Percentiles rank a stretch among this genome's conserved stretches.
Conservation (phyloP, 2,113 vertebrate species). For the Heteronetta atricapilla region DNA sequence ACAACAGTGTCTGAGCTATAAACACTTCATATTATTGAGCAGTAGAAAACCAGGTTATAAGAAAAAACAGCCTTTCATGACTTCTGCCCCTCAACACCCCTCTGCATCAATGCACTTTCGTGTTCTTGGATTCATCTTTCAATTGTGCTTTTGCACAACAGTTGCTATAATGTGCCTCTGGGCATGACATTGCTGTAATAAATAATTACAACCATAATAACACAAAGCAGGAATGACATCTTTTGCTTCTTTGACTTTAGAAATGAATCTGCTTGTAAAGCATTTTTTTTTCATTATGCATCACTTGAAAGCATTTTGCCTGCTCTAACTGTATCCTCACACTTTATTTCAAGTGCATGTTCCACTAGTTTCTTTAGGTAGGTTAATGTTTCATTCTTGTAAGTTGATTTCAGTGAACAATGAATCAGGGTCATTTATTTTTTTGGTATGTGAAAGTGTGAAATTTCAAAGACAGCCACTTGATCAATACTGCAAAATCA, state of each 20-base stretch:
- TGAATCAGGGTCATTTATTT: background rate
- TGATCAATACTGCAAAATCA: background rate
- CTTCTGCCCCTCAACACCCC: background rate
- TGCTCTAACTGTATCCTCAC: background rate
- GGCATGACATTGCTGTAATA: background rate
- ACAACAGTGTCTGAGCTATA: background rate
- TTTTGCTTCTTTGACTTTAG: background rate
- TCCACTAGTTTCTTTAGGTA: background rate
- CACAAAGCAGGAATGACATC: background rate
- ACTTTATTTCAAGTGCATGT: background rate
- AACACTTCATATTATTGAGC: background rate
- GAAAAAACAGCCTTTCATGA: background rate
- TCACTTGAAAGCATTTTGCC: background rate
- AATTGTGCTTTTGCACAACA: background rate
- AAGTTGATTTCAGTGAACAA: background rate
- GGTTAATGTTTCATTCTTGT: background rate
- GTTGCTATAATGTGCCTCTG: background rate
- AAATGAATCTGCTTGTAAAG: background rate
- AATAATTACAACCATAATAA: slow-evolving; percentile 11
- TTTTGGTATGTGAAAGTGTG: background rate
- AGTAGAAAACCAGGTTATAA: background rate
- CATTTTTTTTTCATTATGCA: background rate
- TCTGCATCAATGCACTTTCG: background rate
- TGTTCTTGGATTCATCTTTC: background rate
- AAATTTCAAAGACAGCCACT: background rate